Evolutionary conservation across 2,888 invertebrate genomes (phyloP).

Genomic region (Operophtera brumata): DNA sequence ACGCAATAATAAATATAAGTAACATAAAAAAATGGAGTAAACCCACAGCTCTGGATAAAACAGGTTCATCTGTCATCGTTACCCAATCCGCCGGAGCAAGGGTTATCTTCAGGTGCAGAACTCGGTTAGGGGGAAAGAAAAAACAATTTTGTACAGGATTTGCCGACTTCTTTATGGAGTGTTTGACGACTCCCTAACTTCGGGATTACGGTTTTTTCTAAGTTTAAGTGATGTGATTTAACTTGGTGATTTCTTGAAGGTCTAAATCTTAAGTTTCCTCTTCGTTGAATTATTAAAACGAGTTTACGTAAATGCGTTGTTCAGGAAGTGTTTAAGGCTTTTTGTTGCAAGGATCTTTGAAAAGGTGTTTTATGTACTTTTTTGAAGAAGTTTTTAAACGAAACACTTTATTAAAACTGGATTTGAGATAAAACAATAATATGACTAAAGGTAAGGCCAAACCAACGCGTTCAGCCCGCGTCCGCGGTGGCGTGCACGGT

Average conservation of each 20-base stretch:
- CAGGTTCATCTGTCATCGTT: conserved; percentile 66
- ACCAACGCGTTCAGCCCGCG: no score
- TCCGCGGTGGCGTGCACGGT: no score
- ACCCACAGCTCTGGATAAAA: conserved; percentile 40
- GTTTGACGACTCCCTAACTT: conserved; percentile 33
- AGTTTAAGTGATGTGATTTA: conserved; percentile 32
- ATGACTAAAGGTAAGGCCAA: no score
- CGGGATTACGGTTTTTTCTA: conserved; percentile 29
- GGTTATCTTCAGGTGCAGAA: conserved; percentile 43
- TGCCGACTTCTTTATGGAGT: conserved; percentile 43
- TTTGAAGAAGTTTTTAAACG: neutral
- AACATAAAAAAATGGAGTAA: conserved; percentile 32
- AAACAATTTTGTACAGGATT: conserved; percentile 53
- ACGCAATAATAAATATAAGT: conserved; percentile 28
- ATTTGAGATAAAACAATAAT: no score
- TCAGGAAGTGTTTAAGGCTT: conserved; percentile 19
- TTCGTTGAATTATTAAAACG: conserved; percentile 23
- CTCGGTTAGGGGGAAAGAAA: conserved; percentile 33
- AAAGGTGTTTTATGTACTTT: conserved; percentile 3
- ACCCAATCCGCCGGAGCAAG: conserved; percentile 53
- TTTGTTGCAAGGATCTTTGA: conserved; percentile 8
- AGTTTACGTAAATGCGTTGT: conserved; percentile 21
- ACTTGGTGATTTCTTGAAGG: conserved; percentile 29
- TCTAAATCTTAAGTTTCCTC: conserved; percentile 23
- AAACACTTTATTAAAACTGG: neutral